phyloP scores from a whole-genome alignment of 2,888 invertebrate species.

The Pterostichus madidus region DNA sequence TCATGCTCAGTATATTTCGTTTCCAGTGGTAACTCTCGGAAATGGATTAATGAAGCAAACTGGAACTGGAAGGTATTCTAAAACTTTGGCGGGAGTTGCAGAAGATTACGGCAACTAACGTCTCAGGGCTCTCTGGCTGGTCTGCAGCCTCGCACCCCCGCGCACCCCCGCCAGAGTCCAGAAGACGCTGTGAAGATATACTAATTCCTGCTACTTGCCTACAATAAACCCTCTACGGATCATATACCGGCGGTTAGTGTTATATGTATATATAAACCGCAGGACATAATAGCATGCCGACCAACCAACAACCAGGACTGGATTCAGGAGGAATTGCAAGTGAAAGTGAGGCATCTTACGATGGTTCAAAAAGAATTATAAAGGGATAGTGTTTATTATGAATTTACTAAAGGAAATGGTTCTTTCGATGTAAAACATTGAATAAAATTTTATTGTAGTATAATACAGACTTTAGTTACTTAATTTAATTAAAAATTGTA shows the following conservation, averaged over 20 bases:
- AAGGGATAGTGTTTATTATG: background rate
- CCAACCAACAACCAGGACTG: slow-evolving; percentile 20
- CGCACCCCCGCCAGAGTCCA: background rate
- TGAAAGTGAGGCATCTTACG: background rate
- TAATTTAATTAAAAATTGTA: too few relatives aligned
- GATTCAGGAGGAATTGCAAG: background rate
- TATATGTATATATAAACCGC: slow-evolving; percentile 66
- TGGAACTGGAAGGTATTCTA: slow-evolving; percentile 61
- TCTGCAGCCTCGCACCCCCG: background rate
- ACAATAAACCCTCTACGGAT: slow-evolving; percentile 66
- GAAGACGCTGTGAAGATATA: slow-evolving; percentile 47
- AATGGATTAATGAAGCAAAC: slow-evolving; percentile 66
- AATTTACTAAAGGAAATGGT: too few relatives aligned
- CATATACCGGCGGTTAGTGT: slow-evolving; percentile 65
- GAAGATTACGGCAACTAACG: slow-evolving; percentile 63
- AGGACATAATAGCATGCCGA: slow-evolving; percentile 61
- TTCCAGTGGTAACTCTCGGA: slow-evolving; percentile 50
- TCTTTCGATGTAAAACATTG: too few relatives aligned
- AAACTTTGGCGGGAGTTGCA: slow-evolving; percentile 61
- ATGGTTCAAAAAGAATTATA: background rate
- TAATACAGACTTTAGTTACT: too few relatives aligned
- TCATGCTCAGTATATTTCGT: slow-evolving; percentile 38
- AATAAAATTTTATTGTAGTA: too few relatives aligned
- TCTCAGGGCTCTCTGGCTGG: slow-evolving; percentile 22
- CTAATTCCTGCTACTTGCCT: slow-evolving; percentile 65